Base-by-base conservation (phyloP, 1,140 invertebrate genomes). In the Lethocerus indicus region DNA sequence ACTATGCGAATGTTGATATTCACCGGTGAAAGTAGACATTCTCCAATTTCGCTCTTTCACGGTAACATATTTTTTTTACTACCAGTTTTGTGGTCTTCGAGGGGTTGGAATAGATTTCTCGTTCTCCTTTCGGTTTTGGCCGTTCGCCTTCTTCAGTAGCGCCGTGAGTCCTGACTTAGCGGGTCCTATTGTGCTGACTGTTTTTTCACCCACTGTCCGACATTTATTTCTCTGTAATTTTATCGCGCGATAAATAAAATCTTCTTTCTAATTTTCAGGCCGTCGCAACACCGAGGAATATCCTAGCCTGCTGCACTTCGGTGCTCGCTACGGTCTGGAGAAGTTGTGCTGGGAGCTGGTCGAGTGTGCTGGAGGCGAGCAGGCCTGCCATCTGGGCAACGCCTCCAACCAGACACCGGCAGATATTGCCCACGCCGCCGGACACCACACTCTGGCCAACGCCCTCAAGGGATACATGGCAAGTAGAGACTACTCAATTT, bases 251-350 rank as follows among this genome's bases (percentile, higher is more conserved):
- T n/a, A n/a, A n/a, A n/a, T n/a, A n/a, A n/a, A n/a, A n/a, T n/a
- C n/a, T n/a, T n/a, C n/a, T n/a, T n/a, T n/a, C n/a, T n/a, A n/a
- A n/a, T n/a, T n/a, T 43, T 7, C 37, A 37, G 81, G 81, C 75
- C 60, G n/a, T n/a, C n/a, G n/a, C n/a, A n/a, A n/a, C n/a, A 72
- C 76, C 18, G 83, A 87, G 61, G 84, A 89, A 59, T 82, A 83
- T 59, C 88, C 88, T 1, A 91, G 87, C 0, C 62, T 91, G 21
- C 67, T 93, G 6, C 88, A 93, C 61, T 92, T 90, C 63, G 81
- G 87, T 1, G 85, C 86, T 1, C 74, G 79, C 45, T 88, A 85
- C 62, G 87, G 87, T 0, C 65, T 92, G 42, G 82, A 87, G 60
- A 78, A 83, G 52, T 67, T 91, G 6, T 78, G 81, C 28, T 81